Base-by-base conservation (phyloP, 2,888 invertebrate species). In the Ceramica pisi region DNA sequence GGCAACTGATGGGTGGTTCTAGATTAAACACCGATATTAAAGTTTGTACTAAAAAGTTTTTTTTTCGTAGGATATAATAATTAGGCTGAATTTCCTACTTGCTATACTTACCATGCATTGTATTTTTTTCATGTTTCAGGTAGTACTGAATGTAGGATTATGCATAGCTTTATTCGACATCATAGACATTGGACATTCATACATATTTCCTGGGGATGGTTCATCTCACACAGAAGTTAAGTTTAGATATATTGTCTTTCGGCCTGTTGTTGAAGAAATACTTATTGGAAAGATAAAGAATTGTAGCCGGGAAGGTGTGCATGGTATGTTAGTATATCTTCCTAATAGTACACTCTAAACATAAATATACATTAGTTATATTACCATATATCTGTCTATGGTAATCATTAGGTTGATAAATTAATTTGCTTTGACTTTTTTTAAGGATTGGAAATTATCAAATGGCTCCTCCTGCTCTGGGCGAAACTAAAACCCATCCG, bases 131-230 rank as follows among this genome's bases (percentile, higher is more conserved):
- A 48, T 56, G 19, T 95, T 95, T 64, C 89, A 99, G 99, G 99
- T 99, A 67, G 97, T 99, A 59, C 96, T 99, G 80, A 98, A 99
- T 94, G 98, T 99, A 55, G 99, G 99, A 0, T 96, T 99, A 60
- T 99, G 99, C 89, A 98, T 99, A 90, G 98, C 98, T 38, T 95
- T 99, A 64, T 98, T 98, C 94, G 99, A 99, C 92, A 98, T 99
- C 73, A 97, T 97, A 19, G 97, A 98, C 67, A 96, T 99, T 62
- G 98, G 98, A 80, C 98, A 99, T 90, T 99, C 99, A 0, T 98
- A 98, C 86, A 98, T 99, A 87, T 97, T 99, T 88, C 99, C 99
- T 65, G 99, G 99, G 0, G 99, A 99, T 96, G 99, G 99, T 4
- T 98, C 99, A 4, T 98, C 99, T 23, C 99, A 99, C 88, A 99